Conservation (phyloP, 2,888 invertebrate species). For the Amorpha juglandis region DNA sequence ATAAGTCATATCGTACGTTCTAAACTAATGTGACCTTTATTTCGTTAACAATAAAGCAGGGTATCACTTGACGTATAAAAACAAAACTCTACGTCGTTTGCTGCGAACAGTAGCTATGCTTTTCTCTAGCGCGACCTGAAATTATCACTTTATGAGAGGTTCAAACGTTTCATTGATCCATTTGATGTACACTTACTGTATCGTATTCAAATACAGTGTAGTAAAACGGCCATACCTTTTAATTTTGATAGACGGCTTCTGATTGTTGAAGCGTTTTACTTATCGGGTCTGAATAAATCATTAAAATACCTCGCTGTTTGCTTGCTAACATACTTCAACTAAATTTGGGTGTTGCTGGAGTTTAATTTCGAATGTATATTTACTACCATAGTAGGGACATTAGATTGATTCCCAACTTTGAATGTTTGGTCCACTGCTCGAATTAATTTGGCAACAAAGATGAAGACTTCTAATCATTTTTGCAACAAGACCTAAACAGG, state of each 20-base stretch:
- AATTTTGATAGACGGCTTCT: not conserved
- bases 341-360: too few relatives aligned
- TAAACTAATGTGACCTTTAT: conserved; percentile 53
- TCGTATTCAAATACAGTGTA: conserved; percentile 27
- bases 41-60: conserved; percentile 44
- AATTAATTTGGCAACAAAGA: too few relatives aligned
- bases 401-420: too few relatives aligned
- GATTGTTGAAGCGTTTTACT: not conserved
- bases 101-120: conserved; percentile 62
- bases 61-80: conserved; percentile 38
- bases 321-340: not conserved
- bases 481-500: too few relatives aligned
- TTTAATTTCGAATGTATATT: too few relatives aligned
- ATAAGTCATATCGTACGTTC: conserved; percentile 50
- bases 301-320: conserved; percentile 1
- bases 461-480: too few relatives aligned
- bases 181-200: conserved; percentile 38
- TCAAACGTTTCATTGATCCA: conserved; percentile 46
- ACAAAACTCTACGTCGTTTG: conserved; percentile 51
- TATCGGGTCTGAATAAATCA: conserved; percentile 7
- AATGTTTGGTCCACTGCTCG: too few relatives aligned
- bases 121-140: conserved; percentile 62
- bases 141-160: conserved; percentile 54
- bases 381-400: too few relatives aligned
- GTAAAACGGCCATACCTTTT: conserved; percentile 1